phyloP scores from a whole-genome alignment of 2,888 invertebrate species.

The Gortyna flavago region DNA sequence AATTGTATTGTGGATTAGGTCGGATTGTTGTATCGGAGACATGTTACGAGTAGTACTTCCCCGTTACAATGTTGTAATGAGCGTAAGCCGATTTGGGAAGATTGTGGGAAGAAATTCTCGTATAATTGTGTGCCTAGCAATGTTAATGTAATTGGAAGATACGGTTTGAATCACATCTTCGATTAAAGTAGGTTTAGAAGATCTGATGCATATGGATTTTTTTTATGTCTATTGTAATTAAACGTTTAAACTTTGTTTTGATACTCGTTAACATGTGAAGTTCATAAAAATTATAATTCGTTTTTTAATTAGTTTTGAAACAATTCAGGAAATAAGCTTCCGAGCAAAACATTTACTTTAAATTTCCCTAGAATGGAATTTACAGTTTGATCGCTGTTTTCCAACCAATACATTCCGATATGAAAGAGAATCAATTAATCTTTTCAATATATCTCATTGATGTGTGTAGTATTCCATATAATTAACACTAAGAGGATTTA shows the following conservation, averaged over 20 bases:
- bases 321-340: background rate
- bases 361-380: background rate
- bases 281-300: background rate
- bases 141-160: background rate
- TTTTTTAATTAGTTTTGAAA: background rate
- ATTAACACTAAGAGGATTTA: slow-evolving; percentile 10
- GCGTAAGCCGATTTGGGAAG: slow-evolving; percentile 44
- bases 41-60: slow-evolving; percentile 30
- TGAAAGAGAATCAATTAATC: background rate
- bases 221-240: background rate
- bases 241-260: background rate
- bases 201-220: background rate
- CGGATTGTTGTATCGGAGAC: slow-evolving; percentile 28
- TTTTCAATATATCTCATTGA: background rate
- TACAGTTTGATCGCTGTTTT: background rate
- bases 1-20: slow-evolving; percentile 45
- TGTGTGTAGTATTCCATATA: background rate
- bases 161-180: background rate
- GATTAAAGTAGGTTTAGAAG: background rate
- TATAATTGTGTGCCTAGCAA: slow-evolving; percentile 8
- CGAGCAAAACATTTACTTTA: background rate
- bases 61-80: slow-evolving; percentile 48
- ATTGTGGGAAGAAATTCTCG: slow-evolving; percentile 23
- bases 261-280: background rate
- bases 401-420: background rate